A percentile compares a stretch with the other conserved stretches of the same genome.
phyloP scores from a whole-genome alignment of 2,113 vertebrate species.

The Pterophyllum scalare region DNA sequence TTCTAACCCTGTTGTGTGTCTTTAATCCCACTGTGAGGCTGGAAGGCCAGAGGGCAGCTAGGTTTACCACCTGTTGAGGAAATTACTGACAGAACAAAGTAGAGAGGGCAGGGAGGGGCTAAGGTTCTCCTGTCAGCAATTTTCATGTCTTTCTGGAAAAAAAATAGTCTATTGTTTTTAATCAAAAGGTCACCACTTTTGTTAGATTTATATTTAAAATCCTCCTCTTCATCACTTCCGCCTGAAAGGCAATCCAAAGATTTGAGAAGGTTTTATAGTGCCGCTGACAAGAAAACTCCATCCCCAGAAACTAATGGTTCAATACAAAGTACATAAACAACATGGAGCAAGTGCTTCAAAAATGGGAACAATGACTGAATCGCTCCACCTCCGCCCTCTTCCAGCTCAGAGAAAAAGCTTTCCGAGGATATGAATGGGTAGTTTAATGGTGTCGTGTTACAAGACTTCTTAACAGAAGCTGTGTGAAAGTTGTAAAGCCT shows the following conservation, averaged over 20 bases:
- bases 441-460: not conserved
- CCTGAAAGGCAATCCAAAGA: not conserved
- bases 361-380: conserved; percentile 5
- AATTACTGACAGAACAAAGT: conserved; percentile 74
- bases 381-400: conserved; percentile 1
- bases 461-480: not conserved
- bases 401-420: not conserved
- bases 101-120: not conserved
- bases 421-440: not conserved
- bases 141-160: conserved; percentile 31
- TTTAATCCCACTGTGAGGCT: conserved; percentile 36
- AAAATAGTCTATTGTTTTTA: not conserved
- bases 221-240: not conserved
- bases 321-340: not conserved
- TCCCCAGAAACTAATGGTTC: not conserved
- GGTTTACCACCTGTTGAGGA: conserved; percentile 78
- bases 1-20: conserved; percentile 51
- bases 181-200: not conserved
- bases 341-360: not conserved
- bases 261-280: not conserved
- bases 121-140: conserved; percentile 29
- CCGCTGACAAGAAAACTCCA: not conserved
- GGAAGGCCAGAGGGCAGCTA: conserved; percentile 51
- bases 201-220: not conserved
- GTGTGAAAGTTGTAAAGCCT: conserved; percentile 2